Conservation (phyloP, 1,140 invertebrate species). For the Heterodera carotae region DNA sequence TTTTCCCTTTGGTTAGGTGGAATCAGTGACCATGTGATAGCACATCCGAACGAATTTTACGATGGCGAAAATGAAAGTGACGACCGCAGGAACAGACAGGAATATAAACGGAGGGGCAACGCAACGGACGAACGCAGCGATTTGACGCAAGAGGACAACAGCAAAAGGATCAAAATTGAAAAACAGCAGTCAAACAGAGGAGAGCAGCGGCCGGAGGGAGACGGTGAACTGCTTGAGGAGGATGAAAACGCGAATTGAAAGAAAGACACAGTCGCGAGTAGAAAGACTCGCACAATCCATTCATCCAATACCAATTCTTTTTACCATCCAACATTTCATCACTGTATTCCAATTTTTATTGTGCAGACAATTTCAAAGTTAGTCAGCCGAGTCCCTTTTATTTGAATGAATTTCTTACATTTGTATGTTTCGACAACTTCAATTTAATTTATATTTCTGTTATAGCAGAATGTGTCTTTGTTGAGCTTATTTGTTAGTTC, state of each 20-base stretch:
- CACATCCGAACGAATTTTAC: conserved; percentile 92
- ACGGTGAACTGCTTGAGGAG: neutral
- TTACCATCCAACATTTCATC: too few relatives aligned
- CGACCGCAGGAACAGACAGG: conserved; percentile 46
- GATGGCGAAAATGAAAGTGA: conserved; percentile 77
- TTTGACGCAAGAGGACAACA: neutral
- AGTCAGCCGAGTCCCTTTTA: too few relatives aligned
- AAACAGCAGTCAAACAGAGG: neutral
- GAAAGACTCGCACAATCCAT: too few relatives aligned
- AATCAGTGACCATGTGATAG: conserved; percentile 82
- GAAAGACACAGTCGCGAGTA: too few relatives aligned
- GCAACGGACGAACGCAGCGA: neutral
- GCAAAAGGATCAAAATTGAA: conserved; percentile 3
- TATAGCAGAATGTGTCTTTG: too few relatives aligned
- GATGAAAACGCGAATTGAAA: neutral
- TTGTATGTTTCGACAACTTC: too few relatives aligned
- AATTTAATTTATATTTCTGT: too few relatives aligned
- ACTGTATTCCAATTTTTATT: too few relatives aligned
- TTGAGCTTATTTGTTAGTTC: too few relatives aligned
- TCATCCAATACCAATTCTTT: too few relatives aligned
- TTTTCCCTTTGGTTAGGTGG: conserved; percentile 70
- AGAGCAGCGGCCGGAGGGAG: neutral
- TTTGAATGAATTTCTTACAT: too few relatives aligned
- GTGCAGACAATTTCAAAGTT: too few relatives aligned
- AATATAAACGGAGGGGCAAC: conserved; percentile 19